These are phyloP conservation scores for Myripristis jacobus DNA, from an alignment of 2,797 vertebrate genomes.

Conservation along the genomic window DNA sequence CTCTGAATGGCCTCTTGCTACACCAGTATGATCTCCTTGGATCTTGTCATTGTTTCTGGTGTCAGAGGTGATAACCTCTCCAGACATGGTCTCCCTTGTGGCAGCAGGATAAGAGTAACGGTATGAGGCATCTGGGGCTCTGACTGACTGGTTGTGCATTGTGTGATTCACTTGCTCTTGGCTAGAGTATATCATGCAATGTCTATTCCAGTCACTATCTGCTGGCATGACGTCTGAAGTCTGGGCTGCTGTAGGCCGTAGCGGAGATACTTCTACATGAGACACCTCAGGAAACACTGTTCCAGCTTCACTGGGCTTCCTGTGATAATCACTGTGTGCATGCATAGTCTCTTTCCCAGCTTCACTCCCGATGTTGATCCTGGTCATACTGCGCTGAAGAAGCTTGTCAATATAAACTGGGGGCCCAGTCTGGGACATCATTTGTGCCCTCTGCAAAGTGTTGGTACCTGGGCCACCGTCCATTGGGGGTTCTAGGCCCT, in stretches of 20 bases:
- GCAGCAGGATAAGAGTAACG: constrained; percentile 63
- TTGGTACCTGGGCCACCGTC: constrained; percentile 36
- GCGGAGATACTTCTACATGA: constrained; percentile 39
- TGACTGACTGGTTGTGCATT: constrained; percentile 41
- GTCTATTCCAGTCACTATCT: constrained; percentile 58
- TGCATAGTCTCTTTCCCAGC: constrained; percentile 54
- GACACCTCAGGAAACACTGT: constrained; percentile 43
- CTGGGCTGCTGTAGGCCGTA: constrained; percentile 34
- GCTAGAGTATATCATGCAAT: constrained; percentile 48
- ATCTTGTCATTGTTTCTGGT: constrained; percentile 51
- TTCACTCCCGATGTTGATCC: constrained; percentile 62
- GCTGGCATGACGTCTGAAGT: constrained; percentile 39
- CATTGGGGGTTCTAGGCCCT: constrained; percentile 41
- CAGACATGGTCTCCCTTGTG: constrained; percentile 60
- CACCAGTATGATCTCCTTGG: constrained; percentile 40
- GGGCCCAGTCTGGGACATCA: constrained; percentile 70
- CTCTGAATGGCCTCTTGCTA: constrained; percentile 47
- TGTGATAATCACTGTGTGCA: constrained; percentile 40
- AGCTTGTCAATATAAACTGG: constrained; percentile 89
- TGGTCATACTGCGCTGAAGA: constrained; percentile 83
- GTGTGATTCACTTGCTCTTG: constrained; percentile 56
- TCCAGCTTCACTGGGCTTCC: constrained; percentile 59
- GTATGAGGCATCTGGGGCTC: constrained; percentile 51
- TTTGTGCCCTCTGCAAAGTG: constrained; percentile 58
- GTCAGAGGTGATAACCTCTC: constrained; percentile 60